Conservation (phyloP, 2,113 vertebrate species). For the Bos taurus region ARS-UCD2.0 NC_037329.1:91155001-91155500, state of each 20-base stretch:
- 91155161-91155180: not conserved
- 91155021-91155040: not conserved
- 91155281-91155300: not conserved
- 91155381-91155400: not conserved
- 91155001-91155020: not conserved
- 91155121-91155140: not conserved
- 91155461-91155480: not conserved
- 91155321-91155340: not conserved
- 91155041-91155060: not conserved
- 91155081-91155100: not conserved
- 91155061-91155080: not conserved
- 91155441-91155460: not conserved
- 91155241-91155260: not conserved
- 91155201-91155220: not conserved
- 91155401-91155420: not conserved
- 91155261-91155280: not conserved
- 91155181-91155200: not conserved
- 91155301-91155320: not conserved
- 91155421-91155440: not conserved
- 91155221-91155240: not conserved
- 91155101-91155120: not conserved
- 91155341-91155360: not conserved
- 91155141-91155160: not conserved
- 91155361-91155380: not conserved
- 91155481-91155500: not conserved